phyloP scores from a whole-genome alignment of 2,797 vertebrate species.

The Yasuhikotakia modesta region DNA sequence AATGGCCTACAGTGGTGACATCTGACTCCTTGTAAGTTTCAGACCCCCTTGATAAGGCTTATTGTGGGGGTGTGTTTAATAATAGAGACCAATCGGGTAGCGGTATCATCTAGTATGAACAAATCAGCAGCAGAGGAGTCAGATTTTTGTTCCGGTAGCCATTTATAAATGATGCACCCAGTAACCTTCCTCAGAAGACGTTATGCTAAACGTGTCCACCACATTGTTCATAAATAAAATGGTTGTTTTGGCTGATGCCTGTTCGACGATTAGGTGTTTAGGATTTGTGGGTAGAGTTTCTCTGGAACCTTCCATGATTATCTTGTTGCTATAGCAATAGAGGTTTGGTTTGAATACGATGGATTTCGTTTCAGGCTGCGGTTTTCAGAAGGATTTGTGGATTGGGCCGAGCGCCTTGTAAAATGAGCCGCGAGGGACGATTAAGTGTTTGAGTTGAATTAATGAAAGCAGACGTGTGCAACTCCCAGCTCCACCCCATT shows the following conservation, averaged over 20 bases:
- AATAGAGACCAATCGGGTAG: too few relatives aligned
- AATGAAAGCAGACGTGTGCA: slow-evolving; percentile 52
- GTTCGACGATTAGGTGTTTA: slow-evolving; percentile 59
- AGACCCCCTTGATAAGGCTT: too few relatives aligned
- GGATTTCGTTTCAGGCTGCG: slow-evolving; percentile 62
- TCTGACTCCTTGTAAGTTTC: too few relatives aligned
- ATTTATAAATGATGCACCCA: slow-evolving; percentile 60
- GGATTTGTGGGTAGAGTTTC: slow-evolving; percentile 67
- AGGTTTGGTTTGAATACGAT: slow-evolving; percentile 67
- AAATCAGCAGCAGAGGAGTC: too few relatives aligned
- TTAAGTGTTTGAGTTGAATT: slow-evolving; percentile 68
- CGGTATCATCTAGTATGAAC: too few relatives aligned
- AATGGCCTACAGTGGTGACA: too few relatives aligned
- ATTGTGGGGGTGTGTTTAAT: too few relatives aligned
- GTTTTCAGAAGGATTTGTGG: slow-evolving; percentile 67
- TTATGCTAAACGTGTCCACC: slow-evolving; percentile 52
- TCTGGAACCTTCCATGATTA: slow-evolving; percentile 61
- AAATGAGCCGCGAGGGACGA: slow-evolving; percentile 66
- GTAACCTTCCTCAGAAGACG: slow-evolving; percentile 57
- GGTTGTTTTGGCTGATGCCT: slow-evolving; percentile 59
- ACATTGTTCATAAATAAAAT: slow-evolving; percentile 63
- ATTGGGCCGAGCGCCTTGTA: slow-evolving; percentile 58
- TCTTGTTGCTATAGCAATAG: slow-evolving; percentile 63
- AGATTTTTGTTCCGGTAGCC: not conserved
- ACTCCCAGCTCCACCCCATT: slow-evolving; percentile 59